These are phyloP conservation scores for Ameiurus melas DNA, from an alignment of 2,113 vertebrate genomes.

Conservation along the genomic window DNA sequence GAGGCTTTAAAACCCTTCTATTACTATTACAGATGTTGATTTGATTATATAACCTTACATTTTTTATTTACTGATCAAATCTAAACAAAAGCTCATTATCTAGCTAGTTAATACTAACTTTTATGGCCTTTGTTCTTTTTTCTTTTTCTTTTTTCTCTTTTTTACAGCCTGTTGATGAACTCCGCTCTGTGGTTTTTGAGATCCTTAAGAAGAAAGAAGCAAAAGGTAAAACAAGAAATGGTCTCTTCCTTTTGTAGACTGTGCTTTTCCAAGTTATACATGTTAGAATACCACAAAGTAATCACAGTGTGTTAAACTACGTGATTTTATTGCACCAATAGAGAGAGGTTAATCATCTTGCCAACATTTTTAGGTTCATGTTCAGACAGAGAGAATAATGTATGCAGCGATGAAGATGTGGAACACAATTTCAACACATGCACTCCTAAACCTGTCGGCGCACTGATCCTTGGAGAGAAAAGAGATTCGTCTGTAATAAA, in stretches of 20 bases:
- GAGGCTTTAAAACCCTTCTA: neutral
- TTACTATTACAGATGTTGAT: neutral
- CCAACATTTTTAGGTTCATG: neutral
- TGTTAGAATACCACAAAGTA: neutral
- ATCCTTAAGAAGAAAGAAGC: constrained; percentile 72
- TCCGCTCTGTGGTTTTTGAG: constrained; percentile 72
- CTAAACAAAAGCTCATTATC: neutral
- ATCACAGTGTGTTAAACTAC: neutral
- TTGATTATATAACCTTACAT: neutral
- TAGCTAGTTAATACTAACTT: neutral
- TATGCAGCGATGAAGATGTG: neutral
- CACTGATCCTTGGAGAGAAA: constrained; percentile 61
- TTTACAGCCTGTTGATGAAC: constrained; percentile 72
- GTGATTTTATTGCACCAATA: neutral
- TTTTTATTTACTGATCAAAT: neutral
- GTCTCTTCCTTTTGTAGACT: neutral
- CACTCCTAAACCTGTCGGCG: constrained; percentile 65
- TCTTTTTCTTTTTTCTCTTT: neutral
- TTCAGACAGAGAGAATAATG: neutral
- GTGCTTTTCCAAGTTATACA: neutral
- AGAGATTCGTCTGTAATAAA: constrained; percentile 70
- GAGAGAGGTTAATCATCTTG: neutral
- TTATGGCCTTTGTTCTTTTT: neutral
- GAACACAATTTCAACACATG: neutral
- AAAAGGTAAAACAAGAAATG: constrained; percentile 51